Base-by-base conservation (phyloP, 2,113 vertebrate species). In the Tachysurus vachellii region DNA sequence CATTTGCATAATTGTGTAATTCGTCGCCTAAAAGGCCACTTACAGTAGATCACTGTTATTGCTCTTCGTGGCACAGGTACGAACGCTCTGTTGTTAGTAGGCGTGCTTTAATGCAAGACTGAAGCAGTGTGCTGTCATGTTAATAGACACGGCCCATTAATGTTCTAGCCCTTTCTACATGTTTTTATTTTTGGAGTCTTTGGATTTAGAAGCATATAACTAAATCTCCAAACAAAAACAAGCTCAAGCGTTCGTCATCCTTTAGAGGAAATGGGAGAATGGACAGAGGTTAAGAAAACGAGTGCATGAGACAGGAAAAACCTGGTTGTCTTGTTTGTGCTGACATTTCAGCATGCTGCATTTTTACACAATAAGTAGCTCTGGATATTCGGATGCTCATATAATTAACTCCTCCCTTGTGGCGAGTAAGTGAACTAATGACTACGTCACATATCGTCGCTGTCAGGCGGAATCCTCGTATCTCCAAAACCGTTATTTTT, bases 1-100 rank as follows among this genome's bases (percentile, higher is more conserved):
- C 8, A 19, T 68, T 50, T 68, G 57, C 87, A 12, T 64, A n/a
- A n/a, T 86, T 54, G 19, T 64, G n/a, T 68, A 71, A 83, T 86
- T 73, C 47, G 54, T 23, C 42, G 21, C 53, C 26, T 64, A n/a
- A n/a, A 19, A 71, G 31, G 7, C 68, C 16, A 3, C 1, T 31
- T 42, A 42, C 14, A 36, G 31, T 31, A 68, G 64, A 17, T 36
- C 28, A 19, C 12, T 7, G 5, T 26, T 47, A 44, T 73, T 73
- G 19, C 31, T 3, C 7, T 42, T 68, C n/a, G 13, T 50, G 47
- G 42, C 19, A 47, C 12, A 26, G 42, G 7, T 36, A 70, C 14
- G 7, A 42, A 31, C 16, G 1, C 14, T 42, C 11, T 73, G 11
- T 36, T 44, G 16, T 36, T 42, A 6, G 8, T 42, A 3, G 36